Percentiles rank a stretch among this genome's conserved stretches.
These are phyloP conservation scores for Idaea aversata DNA, from an alignment of 2,888 invertebrate species.

Conservation along the genomic window DNA sequence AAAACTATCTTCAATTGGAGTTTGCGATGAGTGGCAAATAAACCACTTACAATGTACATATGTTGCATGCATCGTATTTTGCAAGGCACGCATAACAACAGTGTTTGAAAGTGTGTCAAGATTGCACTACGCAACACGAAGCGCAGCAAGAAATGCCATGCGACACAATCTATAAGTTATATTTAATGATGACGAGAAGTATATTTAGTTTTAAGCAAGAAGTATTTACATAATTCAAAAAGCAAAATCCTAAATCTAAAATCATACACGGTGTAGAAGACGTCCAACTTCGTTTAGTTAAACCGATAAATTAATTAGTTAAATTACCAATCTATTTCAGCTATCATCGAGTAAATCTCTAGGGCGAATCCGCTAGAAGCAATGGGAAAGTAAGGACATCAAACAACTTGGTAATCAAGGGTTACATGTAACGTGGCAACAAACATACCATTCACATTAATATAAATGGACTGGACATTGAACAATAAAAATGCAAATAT, in stretches of 20 bases:
- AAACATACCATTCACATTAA: conserved; percentile 24
- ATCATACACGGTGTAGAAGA: not conserved
- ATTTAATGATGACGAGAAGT: no score
- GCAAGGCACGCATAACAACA: conserved; percentile 74
- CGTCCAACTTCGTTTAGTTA: not conserved
- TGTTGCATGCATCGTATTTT: conserved; percentile 68
- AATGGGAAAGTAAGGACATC: conserved; percentile 1
- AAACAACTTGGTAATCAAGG: not conserved
- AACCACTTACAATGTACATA: conserved; percentile 35
- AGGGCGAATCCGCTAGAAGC: not conserved
- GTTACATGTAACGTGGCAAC: conserved; percentile 29
- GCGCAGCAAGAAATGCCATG: conserved; percentile 54
- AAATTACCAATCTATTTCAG: not conserved
- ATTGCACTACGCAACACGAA: conserved; percentile 65
- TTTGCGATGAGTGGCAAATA: conserved; percentile 33
- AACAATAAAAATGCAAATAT: conserved; percentile 67
- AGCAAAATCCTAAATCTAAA: no score
- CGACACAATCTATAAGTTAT: not conserved
- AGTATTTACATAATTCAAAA: no score
- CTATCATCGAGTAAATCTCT: not conserved
- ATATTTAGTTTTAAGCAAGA: no score
- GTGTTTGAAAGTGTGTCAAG: conserved; percentile 78
- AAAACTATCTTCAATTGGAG: conserved; percentile 13
- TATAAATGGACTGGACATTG: conserved; percentile 32
- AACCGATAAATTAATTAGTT: not conserved